These are phyloP conservation scores for Rhizomys pruinosus DNA, from an alignment of 2,113 vertebrate genomes.

Conservation along the genomic window DNA sequence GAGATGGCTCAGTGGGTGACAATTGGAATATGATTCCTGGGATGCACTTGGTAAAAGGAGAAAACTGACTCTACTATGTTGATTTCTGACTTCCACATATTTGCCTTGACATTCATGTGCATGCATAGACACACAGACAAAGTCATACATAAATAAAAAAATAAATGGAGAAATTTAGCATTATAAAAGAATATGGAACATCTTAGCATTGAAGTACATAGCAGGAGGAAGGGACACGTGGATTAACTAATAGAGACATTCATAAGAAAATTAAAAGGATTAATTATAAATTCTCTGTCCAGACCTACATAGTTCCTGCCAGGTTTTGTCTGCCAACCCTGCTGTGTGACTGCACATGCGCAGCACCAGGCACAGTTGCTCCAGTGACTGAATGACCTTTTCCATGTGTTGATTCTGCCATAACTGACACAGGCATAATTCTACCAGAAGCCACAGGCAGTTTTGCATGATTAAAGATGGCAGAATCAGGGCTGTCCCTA, in stretches of 20 bases:
- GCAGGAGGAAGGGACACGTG: not conserved
- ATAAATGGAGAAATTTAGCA: not conserved
- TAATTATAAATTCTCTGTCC: not conserved
- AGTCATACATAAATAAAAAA: not conserved
- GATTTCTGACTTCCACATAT: no score
- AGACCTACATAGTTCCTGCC: not conserved
- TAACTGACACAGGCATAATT: conserved; percentile 7
- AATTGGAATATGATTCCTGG: no score
- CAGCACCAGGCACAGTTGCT: not conserved
- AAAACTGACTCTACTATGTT: no score
- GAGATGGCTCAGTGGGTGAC: no score
- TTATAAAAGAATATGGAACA: not conserved
- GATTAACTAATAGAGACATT: conserved; percentile 4
- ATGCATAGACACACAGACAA: no score
- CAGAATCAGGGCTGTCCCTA: conserved; percentile 66
- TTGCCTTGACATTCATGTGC: no score
- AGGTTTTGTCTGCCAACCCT: accelerated
- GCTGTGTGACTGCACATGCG: not conserved
- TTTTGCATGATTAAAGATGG: conserved; percentile 74
- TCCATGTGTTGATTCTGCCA: not conserved
- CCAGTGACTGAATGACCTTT: not conserved
- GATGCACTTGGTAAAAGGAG: no score
- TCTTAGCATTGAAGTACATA: not conserved
- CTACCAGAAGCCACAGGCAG: conserved; percentile 63
- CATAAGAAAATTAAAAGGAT: not conserved